phyloP scores from a whole-genome alignment of 2,888 invertebrate genomes.

The Sympetrum striolatum region DNA sequence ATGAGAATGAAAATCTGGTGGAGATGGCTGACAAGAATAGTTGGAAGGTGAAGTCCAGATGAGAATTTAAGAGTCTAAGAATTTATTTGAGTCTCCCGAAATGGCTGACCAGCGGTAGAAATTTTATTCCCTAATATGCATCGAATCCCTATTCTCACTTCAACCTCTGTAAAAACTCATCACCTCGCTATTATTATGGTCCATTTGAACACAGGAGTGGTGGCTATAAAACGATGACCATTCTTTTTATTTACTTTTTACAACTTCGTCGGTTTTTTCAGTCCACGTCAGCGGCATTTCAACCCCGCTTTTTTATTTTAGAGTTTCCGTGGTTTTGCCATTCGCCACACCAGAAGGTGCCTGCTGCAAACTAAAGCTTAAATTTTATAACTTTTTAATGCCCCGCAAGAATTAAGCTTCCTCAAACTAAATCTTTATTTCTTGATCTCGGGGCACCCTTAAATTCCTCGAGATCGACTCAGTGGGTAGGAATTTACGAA shows the following conservation, averaged over 20 bases:
- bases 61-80: neutral
- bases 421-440: neutral
- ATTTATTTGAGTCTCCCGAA: neutral
- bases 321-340: neutral
- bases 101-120: neutral
- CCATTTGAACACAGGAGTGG: neutral
- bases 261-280: neutral
- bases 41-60: neutral
- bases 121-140: neutral
- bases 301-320: neutral
- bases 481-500: neutral
- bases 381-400: neutral
- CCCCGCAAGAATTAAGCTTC: neutral
- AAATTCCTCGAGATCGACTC: neutral
- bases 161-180: neutral
- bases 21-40: neutral
- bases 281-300: neutral
- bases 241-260: neutral
- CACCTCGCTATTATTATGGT: neutral
- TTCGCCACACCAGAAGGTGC: neutral
- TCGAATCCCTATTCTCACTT: neutral
- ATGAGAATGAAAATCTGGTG: neutral
- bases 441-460: neutral
- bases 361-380: neutral
- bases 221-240: neutral